Percentiles rank a stretch among this genome's conserved stretches.
Evolutionary conservation across 1,140 invertebrate genomes (phyloP).

Genomic region (Sipha flava): DNA sequence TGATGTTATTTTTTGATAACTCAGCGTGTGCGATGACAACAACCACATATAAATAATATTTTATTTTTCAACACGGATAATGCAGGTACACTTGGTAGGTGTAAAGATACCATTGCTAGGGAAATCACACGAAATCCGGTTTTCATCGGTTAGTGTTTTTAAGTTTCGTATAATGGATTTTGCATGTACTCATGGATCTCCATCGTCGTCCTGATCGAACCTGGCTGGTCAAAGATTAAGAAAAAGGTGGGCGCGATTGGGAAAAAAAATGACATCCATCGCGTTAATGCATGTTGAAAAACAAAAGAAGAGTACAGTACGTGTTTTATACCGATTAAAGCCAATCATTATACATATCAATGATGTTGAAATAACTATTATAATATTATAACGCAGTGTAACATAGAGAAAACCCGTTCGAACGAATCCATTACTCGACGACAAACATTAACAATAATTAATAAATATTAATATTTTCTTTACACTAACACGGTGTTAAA

Average conservation of each 20-base stretch:
- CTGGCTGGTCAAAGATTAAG: background rate
- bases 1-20: slow-evolving; percentile 18
- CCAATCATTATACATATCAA: no score
- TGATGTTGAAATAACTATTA: no score
- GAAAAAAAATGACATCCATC: background rate
- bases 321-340: no score
- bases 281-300: no score
- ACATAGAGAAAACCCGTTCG: no score
- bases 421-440: no score
- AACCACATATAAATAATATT: background rate
- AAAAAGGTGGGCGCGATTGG: background rate
- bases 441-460: no score
- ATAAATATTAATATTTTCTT: no score
- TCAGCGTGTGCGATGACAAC: background rate
- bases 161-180: slow-evolving; percentile 3
- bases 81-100: background rate
- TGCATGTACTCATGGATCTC: background rate
- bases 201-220: background rate
- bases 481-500: no score
- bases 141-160: background rate
- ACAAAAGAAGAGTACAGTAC: no score
- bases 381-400: no score
- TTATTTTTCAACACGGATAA: background rate
- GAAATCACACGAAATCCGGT: background rate
- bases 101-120: background rate